Evolutionary conservation across 2,797 vertebrate species (phyloP).

Genomic region (Eulemur albifrons): DNA sequence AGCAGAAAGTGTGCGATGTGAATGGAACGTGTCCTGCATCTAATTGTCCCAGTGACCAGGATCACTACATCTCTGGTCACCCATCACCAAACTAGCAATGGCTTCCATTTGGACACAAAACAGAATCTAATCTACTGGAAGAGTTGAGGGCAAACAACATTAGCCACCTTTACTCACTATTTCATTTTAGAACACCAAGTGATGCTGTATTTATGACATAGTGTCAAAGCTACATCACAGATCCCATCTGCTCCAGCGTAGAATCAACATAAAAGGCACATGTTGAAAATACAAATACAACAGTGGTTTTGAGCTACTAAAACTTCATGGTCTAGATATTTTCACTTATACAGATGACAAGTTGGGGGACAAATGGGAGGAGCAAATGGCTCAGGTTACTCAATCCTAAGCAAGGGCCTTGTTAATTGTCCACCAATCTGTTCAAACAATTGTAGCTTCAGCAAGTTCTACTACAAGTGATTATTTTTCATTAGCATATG

Average conservation of each 20-base stretch:
- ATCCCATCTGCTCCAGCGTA: neutral
- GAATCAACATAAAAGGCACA: constrained; percentile 31
- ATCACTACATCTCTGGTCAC: neutral
- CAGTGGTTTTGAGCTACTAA: constrained; percentile 17
- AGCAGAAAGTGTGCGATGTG: neutral
- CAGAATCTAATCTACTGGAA: neutral
- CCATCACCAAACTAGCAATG: neutral
- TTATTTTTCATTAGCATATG: neutral
- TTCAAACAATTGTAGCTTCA: neutral
- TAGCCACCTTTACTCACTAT: neutral
- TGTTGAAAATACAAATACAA: constrained; percentile 36
- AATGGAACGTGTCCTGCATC: neutral
- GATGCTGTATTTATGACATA: neutral
- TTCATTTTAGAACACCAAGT: neutral
- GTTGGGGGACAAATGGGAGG: neutral
- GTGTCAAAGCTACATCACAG: neutral
- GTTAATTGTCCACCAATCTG: neutral
- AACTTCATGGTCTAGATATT: neutral
- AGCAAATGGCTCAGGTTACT: neutral
- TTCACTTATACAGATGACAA: constrained; percentile 30
- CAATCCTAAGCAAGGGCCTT: neutral
- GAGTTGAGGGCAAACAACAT: neutral
- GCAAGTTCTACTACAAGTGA: neutral
- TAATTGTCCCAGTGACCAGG: neutral
- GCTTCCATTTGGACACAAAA: neutral